phyloP scores from a whole-genome alignment of 2,888 invertebrate genomes.

The Brachylomia viminalis region DNA sequence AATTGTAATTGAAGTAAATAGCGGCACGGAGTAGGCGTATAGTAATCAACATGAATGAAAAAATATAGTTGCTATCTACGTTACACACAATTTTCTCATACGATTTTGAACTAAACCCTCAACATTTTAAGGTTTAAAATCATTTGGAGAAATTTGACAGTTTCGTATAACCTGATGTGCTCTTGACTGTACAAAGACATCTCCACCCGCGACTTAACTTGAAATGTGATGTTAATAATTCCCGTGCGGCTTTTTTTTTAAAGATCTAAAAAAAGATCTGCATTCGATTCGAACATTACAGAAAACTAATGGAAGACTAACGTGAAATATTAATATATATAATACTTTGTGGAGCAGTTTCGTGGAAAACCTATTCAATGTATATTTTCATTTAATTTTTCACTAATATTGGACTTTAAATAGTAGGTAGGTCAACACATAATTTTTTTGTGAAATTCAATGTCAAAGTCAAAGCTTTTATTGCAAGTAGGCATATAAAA shows the following conservation, averaged over 20 bases:
- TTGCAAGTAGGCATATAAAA: too few relatives aligned
- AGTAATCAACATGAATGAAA: not conserved
- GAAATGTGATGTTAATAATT: not conserved
- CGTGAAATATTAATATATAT: too few relatives aligned
- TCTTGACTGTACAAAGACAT: too few relatives aligned
- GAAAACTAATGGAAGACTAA: not conserved
- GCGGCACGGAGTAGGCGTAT: not conserved
- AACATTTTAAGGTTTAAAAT: too few relatives aligned
- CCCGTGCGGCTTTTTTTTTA: not conserved
- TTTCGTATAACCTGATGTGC: too few relatives aligned
- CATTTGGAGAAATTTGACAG: too few relatives aligned
- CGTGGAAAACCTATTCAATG: not conserved
- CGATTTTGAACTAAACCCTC: too few relatives aligned
- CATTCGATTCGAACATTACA: not conserved
- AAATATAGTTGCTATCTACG: not conserved
- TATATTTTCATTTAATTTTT: not conserved
- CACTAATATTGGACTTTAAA: not conserved
- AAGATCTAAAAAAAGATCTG: not conserved
- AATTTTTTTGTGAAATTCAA: too few relatives aligned
- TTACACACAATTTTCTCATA: too few relatives aligned
- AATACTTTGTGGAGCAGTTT: not conserved
- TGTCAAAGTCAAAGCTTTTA: too few relatives aligned
- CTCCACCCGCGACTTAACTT: not conserved
- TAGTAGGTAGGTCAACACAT: too few relatives aligned
- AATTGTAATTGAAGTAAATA: not conserved